Conservation (phyloP, 2,113 vertebrate species). For the Pomatorhinus ruficollis region DNA sequence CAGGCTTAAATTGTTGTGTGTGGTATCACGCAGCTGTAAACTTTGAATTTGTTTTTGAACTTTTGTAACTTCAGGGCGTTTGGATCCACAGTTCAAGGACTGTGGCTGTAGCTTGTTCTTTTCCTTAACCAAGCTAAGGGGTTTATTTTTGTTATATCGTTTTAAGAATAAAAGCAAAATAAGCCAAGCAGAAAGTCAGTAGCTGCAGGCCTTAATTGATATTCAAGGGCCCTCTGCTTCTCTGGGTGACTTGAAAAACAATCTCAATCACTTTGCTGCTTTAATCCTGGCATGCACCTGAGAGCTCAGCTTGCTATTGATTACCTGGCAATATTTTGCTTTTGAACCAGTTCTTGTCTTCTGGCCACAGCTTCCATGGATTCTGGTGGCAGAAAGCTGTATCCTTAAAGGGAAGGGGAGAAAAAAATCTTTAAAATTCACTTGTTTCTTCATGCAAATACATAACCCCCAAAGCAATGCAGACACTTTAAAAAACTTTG, state of each 20-base stretch:
- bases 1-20: background rate
- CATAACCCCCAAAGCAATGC: background rate
- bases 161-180: background rate
- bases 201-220: background rate
- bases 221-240: background rate
- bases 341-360: constrained; percentile 91
- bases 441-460: background rate
- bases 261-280: background rate
- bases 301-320: background rate
- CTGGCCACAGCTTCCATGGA: constrained; percentile 88
- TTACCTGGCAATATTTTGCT: constrained; percentile 94
- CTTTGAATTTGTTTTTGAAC: background rate
- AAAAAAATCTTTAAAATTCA: background rate
- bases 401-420: constrained; percentile 67
- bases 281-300: background rate
- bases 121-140: background rate
- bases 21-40: background rate
- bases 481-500: background rate
- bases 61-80: background rate
- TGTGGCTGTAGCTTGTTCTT: background rate
- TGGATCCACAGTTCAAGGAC: background rate
- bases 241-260: background rate
- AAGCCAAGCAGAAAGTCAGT: background rate
- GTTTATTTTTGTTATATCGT: background rate
- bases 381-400: constrained; percentile 86